phyloP scores from a whole-genome alignment of 2,888 invertebrate species.

The Xanthorhoe spadicearia region DNA sequence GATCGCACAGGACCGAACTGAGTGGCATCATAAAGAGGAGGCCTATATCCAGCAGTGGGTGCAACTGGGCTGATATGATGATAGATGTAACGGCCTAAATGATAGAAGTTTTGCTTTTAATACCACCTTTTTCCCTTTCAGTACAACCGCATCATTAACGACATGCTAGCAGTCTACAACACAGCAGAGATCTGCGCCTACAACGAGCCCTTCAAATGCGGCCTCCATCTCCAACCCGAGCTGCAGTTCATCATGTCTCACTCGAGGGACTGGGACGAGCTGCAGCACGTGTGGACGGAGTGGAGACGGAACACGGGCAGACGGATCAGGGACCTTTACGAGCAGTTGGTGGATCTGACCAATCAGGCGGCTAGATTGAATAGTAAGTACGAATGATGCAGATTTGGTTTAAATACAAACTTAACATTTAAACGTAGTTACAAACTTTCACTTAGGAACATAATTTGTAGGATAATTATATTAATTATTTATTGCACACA shows the following conservation, averaged over 20 bases:
- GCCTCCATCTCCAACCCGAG: constrained; percentile 92
- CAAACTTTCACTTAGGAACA: no score
- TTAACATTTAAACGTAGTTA: no score
- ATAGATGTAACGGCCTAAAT: no score
- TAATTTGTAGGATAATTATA: no score
- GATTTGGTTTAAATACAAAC: no score
- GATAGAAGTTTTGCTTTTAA: no score
- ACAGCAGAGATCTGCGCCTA: constrained; percentile 93
- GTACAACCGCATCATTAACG: constrained; percentile 94
- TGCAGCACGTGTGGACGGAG: constrained; percentile 94
- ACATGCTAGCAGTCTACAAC: constrained; percentile 95
- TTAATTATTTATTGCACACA: no score
- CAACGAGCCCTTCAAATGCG: constrained; percentile 93
- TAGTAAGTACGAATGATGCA: constrained; percentile 86
- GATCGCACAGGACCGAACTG: no score
- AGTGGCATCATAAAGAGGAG: no score
- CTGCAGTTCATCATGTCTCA: constrained; percentile 90
- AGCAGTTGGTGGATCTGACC: constrained; percentile 91
- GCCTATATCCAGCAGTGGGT: no score
- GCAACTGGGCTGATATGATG: no score
- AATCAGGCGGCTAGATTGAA: constrained; percentile 92
- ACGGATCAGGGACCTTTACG: constrained; percentile 91
- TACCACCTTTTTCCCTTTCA: constrained; percentile 62
- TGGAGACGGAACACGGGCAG: constrained; percentile 94
- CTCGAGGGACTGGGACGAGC: constrained; percentile 92